These are phyloP conservation scores for Cosmopolites sordidus DNA, from an alignment of 2,888 invertebrate species.

Conservation along the genomic window DNA sequence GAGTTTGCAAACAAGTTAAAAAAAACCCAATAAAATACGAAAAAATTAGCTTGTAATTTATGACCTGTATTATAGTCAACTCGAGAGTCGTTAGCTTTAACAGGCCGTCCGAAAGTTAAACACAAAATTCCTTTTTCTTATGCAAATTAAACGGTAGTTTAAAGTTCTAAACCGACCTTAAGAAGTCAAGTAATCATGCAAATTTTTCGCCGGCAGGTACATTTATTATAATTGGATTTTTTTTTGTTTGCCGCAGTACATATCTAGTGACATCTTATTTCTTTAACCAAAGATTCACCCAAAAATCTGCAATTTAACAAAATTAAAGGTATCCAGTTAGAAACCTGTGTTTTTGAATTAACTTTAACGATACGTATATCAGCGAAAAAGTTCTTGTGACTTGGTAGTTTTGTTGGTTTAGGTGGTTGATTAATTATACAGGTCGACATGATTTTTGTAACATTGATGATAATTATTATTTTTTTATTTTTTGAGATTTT, in stretches of 20 bases:
- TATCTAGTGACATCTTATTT: too few relatives aligned
- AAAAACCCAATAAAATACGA: slow-evolving; percentile 7
- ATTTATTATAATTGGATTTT: slow-evolving; percentile 42
- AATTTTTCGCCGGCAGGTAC: slow-evolving; percentile 35
- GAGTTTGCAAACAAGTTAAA: background rate
- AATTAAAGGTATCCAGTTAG: too few relatives aligned
- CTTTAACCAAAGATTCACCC: too few relatives aligned
- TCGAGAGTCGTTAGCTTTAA: slow-evolving; percentile 23
- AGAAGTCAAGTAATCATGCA: slow-evolving; percentile 39
- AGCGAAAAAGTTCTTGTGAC: too few relatives aligned
- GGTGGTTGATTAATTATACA: too few relatives aligned
- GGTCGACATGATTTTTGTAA: too few relatives aligned
- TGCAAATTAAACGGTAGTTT: slow-evolving; percentile 48
- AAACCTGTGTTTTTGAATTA: too few relatives aligned
- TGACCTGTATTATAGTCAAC: slow-evolving; percentile 17
- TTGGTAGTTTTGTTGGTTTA: too few relatives aligned
- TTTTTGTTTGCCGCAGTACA: slow-evolving; percentile 5
- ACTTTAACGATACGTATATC: too few relatives aligned
- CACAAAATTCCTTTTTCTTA: slow-evolving; percentile 42
- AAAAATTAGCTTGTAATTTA: slow-evolving; percentile 26
- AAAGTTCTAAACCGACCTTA: slow-evolving; percentile 46
- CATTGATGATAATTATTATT: too few relatives aligned
- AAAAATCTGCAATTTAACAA: too few relatives aligned
- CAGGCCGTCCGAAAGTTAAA: slow-evolving; percentile 25
- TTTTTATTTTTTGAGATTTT: too few relatives aligned